Evolutionary conservation across 1,140 invertebrate genomes (phyloP).

Genomic region (Pseudachorutes palmiensis): DNA sequence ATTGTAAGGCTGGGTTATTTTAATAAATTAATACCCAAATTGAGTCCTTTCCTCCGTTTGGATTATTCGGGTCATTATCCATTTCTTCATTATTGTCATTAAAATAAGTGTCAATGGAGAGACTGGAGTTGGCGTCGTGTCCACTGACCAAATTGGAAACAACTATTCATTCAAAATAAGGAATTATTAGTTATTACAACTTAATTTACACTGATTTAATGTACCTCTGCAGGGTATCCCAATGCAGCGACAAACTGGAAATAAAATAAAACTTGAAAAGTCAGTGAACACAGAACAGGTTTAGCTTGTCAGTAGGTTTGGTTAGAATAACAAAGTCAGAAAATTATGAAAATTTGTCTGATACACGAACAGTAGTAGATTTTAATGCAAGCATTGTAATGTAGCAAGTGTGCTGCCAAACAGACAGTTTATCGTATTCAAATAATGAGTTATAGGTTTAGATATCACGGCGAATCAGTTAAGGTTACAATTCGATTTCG

Average conservation of each 20-base stretch:
- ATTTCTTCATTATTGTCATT: constrained; percentile 54
- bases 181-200: too few species aligned
- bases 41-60: constrained; percentile 49
- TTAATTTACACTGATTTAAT: not conserved
- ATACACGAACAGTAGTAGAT: too few species aligned
- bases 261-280: not conserved
- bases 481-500: too few species aligned
- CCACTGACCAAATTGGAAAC: constrained; percentile 65
- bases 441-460: too few species aligned
- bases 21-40: constrained; percentile 47
- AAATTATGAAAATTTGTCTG: too few species aligned
- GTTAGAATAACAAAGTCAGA: too few species aligned
- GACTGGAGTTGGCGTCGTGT: constrained; percentile 62
- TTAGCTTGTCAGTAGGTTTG: too few species aligned
- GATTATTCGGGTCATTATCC: constrained; percentile 50
- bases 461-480: too few species aligned
- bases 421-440: too few species aligned
- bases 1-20: not conserved
- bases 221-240: constrained; percentile 5
- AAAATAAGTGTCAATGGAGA: constrained; percentile 66
- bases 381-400: too few species aligned
- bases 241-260: constrained; percentile 4
- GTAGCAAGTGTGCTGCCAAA: too few species aligned
- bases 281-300: too few species aligned
- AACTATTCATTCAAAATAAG: constrained; percentile 52